Percentiles rank a stretch among this genome's conserved stretches.
Evolutionary conservation across 2,888 invertebrate species (phyloP).

Genomic region (Nasonia oneida): DNA sequence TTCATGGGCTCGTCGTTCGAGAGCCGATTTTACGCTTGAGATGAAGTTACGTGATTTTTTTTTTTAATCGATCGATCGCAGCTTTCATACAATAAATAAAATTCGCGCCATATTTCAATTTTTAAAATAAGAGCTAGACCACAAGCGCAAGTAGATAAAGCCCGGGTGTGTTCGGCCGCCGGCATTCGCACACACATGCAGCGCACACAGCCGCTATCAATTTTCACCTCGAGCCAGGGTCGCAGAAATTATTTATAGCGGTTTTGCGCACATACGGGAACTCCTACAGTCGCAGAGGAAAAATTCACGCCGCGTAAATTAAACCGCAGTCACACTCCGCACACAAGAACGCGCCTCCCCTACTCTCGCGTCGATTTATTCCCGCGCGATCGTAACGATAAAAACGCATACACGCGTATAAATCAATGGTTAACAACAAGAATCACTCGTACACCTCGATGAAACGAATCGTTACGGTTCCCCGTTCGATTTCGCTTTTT

Average conservation of each 20-base stretch:
- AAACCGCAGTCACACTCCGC: background rate
- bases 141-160: background rate
- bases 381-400: background rate
- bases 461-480: background rate
- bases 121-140: background rate
- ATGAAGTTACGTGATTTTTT: too few species aligned
- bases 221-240: too few species aligned
- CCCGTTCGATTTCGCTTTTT: background rate
- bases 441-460: background rate
- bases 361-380: background rate
- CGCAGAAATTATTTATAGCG: background rate
- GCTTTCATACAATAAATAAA: too few species aligned
- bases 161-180: background rate
- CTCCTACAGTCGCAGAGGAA: background rate
- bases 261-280: background rate
- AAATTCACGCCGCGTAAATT: background rate
- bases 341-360: background rate
- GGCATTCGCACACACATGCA: background rate
- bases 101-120: background rate
- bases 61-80: too few species aligned
- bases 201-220: too few species aligned
- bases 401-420: background rate
- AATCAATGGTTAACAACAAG: background rate
- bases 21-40: slow-evolving; percentile 2
- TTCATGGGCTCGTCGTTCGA: background rate